These are phyloP conservation scores for Melikaiella ostensackeni DNA, from an alignment of 2,888 invertebrate genomes.

Conservation along the genomic window DNA sequence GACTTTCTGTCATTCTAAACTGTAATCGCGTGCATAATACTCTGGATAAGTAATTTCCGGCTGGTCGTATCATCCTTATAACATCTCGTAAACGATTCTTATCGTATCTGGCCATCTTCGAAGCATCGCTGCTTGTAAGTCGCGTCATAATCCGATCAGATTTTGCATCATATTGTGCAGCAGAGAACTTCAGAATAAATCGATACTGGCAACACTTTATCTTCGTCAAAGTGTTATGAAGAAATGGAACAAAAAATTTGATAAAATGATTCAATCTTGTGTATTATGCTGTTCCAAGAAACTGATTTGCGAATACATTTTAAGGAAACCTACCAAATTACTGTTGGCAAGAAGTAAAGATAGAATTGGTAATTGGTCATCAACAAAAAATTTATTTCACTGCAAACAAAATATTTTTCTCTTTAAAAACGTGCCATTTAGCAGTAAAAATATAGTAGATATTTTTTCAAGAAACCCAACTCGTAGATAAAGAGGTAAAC, in stretches of 20 bases:
- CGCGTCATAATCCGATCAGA: conserved; percentile 6
- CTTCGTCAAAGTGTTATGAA: background rate
- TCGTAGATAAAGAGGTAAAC: background rate
- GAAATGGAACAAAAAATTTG: background rate
- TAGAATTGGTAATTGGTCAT: no score
- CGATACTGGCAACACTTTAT: conserved; percentile 20
- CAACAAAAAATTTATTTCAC: background rate
- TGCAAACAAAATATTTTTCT: background rate
- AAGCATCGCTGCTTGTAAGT: background rate
- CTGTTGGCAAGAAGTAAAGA: no score
- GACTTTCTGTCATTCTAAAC: conserved; percentile 33
- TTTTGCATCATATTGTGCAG: conserved; percentile 15
- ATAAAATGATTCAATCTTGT: background rate
- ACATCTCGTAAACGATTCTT: conserved; percentile 30
- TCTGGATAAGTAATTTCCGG: conserved; percentile 16
- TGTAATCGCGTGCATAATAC: conserved; percentile 35
- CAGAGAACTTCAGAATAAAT: conserved; percentile 15
- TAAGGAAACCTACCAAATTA: background rate
- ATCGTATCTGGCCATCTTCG: conserved; percentile 16
- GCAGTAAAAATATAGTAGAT: no score
- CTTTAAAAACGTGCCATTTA: background rate
- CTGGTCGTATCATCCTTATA: conserved; percentile 16
- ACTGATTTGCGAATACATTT: background rate
- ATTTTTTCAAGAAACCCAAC: no score
- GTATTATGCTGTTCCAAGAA: background rate